Conservation (phyloP, 2,797 vertebrate species). For the Pelodytes ibericus region DNA sequence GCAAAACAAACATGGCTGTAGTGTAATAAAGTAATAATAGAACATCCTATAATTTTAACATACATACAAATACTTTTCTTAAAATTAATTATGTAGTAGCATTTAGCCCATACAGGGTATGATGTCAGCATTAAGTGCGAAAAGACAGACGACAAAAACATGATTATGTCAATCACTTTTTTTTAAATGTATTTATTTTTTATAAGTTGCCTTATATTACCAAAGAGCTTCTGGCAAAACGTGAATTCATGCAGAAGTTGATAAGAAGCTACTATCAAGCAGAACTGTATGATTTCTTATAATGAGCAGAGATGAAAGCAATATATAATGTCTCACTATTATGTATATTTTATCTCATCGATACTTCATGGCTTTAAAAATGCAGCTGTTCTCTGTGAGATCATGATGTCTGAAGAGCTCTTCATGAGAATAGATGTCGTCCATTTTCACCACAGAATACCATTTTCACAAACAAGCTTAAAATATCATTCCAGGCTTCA, state of each 20-base stretch:
- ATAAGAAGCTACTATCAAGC: constrained; percentile 15
- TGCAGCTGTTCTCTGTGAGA: constrained; percentile 38
- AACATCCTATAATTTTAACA: too few relatives aligned
- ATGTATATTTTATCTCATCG: constrained; percentile 44
- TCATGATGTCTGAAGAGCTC: constrained; percentile 42
- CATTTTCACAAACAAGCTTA: constrained; percentile 42
- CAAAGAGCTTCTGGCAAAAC: constrained; percentile 21
- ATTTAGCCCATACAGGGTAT: background rate
- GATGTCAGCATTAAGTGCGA: constrained; percentile 1
- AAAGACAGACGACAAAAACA: constrained; percentile 7
- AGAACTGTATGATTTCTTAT: constrained; percentile 8
- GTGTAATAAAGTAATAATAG: too few relatives aligned
- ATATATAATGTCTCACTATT: constrained; percentile 25
- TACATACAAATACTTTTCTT: background rate
- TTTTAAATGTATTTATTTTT: constrained; percentile 20
- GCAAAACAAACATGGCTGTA: too few relatives aligned
- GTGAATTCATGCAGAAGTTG: background rate
- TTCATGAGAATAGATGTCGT: constrained; percentile 39
- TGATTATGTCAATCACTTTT: constrained; percentile 4
- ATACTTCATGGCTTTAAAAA: constrained; percentile 17
- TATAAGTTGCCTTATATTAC: constrained; percentile 22
- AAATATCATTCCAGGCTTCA: constrained; percentile 42
- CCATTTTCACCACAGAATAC: constrained; percentile 27
- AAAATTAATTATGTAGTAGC: constrained; percentile 10
- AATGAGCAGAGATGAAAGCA: constrained; percentile 31